Conservation (phyloP, 2,113 vertebrate species). For the Hyperopisus bebe region DNA sequence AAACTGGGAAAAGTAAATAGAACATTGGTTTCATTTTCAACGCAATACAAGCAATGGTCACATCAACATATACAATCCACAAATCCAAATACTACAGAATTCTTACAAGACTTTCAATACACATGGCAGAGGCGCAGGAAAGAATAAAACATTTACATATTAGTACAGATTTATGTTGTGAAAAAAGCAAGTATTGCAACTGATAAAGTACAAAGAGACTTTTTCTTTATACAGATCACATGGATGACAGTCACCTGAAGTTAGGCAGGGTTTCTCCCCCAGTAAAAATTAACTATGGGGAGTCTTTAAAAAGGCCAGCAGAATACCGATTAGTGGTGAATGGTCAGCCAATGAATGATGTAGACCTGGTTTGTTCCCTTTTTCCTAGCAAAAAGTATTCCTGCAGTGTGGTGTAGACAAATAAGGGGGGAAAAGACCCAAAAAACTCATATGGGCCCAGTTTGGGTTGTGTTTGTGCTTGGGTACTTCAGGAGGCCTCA, state of each 20-base stretch:
- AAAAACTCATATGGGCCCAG: background rate
- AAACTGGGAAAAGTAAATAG: constrained; percentile 44
- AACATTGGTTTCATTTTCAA: constrained; percentile 67
- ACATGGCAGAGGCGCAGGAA: constrained; percentile 70
- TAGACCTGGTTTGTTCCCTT: constrained; percentile 22
- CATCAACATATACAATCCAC: constrained; percentile 75
- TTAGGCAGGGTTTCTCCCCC: constrained; percentile 14
- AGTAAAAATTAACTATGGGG: background rate
- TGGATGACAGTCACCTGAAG: constrained; percentile 18
- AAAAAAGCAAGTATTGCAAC: constrained; percentile 60
- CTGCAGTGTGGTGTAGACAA: background rate
- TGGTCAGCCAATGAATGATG: background rate
- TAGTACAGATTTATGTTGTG: constrained; percentile 58
- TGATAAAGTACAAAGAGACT: constrained; percentile 56
- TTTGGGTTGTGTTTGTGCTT: constrained; percentile 15
- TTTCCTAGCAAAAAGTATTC: background rate
- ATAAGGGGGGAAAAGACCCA: background rate
- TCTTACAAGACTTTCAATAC: constrained; percentile 72
- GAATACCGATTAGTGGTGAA: background rate
- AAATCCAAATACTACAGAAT: constrained; percentile 69
- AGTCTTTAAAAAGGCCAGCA: constrained; percentile 1
- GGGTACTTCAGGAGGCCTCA: background rate
- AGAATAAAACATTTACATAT: constrained; percentile 73
- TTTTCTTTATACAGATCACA: constrained; percentile 54
- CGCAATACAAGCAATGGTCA: constrained; percentile 67